Conservation (phyloP, 2,797 vertebrate genomes). For the Microtus obscurus region DNA sequence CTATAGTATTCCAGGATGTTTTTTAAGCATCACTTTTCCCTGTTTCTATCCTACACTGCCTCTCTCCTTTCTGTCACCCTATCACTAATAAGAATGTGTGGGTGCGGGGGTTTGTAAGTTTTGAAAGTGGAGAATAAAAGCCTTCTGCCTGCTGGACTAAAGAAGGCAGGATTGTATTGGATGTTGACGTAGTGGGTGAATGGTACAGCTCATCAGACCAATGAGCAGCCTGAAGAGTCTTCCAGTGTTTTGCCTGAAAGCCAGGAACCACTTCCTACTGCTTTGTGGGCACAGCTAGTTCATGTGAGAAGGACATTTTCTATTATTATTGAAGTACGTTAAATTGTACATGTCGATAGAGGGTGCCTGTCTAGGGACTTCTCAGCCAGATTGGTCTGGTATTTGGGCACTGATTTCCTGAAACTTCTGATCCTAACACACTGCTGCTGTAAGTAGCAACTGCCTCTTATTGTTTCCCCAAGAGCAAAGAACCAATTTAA, state of each 20-base stretch:
- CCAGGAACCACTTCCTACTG: slow-evolving; percentile 7
- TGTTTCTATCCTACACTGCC: not conserved
- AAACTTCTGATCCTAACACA: not conserved
- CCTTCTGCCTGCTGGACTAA: not conserved
- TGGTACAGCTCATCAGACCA: not conserved
- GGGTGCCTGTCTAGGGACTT: not conserved
- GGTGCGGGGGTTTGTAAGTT: not conserved
- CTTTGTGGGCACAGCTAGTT: not conserved
- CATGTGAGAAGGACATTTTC: slow-evolving; percentile 28
- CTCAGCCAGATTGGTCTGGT: not conserved
- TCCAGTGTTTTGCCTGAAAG: not conserved
- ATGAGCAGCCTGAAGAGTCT: not conserved
- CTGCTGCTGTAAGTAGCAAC: not conserved
- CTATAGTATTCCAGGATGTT: not conserved
- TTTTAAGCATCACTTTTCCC: not conserved
- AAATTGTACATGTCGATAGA: not conserved
- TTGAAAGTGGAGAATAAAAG: not conserved
- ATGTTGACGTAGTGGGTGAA: slow-evolving; percentile 48
- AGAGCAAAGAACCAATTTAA: not conserved
- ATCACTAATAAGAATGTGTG: not conserved
- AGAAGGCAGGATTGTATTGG: slow-evolving; percentile 9
- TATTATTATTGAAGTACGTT: not conserved
- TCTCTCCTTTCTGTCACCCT: slow-evolving; percentile 25
- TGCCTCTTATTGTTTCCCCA: not conserved
- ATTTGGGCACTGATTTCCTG: not conserved